Evolutionary conservation across 2,888 invertebrate species (phyloP).

Genomic region (Eurois occulta): DNA sequence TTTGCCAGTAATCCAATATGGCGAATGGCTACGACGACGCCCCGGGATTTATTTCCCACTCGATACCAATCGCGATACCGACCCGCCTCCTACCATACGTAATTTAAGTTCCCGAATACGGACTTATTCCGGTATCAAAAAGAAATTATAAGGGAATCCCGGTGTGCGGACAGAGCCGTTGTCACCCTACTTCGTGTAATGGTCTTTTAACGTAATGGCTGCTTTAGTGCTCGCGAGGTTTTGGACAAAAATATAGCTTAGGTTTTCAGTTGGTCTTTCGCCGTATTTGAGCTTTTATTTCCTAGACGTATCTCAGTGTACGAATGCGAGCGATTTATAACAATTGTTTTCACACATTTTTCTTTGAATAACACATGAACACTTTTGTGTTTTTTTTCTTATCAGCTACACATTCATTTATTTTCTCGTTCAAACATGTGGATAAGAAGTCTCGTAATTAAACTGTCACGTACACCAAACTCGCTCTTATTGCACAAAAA

Average conservation of each 20-base stretch:
- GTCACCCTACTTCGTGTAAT: slow-evolving; percentile 71
- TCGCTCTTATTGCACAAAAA: slow-evolving; percentile 11
- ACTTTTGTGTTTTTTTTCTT: slow-evolving; percentile 14
- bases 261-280: slow-evolving; percentile 35
- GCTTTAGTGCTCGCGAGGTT: slow-evolving; percentile 56
- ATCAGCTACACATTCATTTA: slow-evolving; percentile 4
- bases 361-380: neutral
- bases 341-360: slow-evolving; percentile 21
- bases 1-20: slow-evolving; percentile 86
- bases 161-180: slow-evolving; percentile 67
- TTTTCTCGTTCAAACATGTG: slow-evolving; percentile 6
- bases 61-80: slow-evolving; percentile 86
- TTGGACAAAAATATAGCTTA: slow-evolving; percentile 62
- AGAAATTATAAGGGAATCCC: slow-evolving; percentile 86
- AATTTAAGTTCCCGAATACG: slow-evolving; percentile 86
- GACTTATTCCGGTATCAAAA: slow-evolving; percentile 86
- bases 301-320: slow-evolving; percentile 15
- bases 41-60: slow-evolving; percentile 84
- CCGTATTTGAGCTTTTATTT: slow-evolving; percentile 49
- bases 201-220: slow-evolving; percentile 67
- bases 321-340: slow-evolving; percentile 27
- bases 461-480: slow-evolving; percentile 24
- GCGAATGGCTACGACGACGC: slow-evolving; percentile 77
- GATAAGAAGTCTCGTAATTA: slow-evolving; percentile 22
- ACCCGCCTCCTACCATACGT: slow-evolving; percentile 82